phyloP scores from a whole-genome alignment of 2,888 invertebrate genomes.

The Amorpha juglandis region DNA sequence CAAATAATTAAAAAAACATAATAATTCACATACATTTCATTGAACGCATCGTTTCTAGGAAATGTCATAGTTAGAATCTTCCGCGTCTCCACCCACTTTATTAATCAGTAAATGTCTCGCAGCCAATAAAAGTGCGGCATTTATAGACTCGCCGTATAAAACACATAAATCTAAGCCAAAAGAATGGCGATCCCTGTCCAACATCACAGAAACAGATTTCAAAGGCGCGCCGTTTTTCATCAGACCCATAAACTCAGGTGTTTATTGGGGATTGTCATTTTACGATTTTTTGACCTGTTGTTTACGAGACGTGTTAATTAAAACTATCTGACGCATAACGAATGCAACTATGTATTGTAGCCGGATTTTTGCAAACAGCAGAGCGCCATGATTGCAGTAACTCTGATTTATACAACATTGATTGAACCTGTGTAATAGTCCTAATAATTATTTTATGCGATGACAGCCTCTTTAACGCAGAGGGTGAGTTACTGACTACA shows the following conservation, averaged over 20 bases:
- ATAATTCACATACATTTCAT: constrained; percentile 30
- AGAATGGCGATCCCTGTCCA: constrained; percentile 71
- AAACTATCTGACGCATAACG: constrained; percentile 14
- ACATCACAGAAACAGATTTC: constrained; percentile 79
- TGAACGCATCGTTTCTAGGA: constrained; percentile 62
- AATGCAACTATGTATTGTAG: neutral
- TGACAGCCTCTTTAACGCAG: too few species aligned
- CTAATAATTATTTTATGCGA: too few species aligned
- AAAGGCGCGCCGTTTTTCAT: constrained; percentile 77
- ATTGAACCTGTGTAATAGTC: too few species aligned
- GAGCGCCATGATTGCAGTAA: too few species aligned
- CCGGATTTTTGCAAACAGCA: neutral
- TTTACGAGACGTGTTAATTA: constrained; percentile 25
- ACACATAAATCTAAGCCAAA: constrained; percentile 74
- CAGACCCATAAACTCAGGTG: constrained; percentile 74
- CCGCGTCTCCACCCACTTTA: constrained; percentile 78
- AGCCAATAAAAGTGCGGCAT: constrained; percentile 77
- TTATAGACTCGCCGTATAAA: constrained; percentile 78
- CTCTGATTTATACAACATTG: too few species aligned
- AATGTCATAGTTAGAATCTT: constrained; percentile 68
- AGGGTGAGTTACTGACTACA: too few species aligned
- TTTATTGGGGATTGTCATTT: constrained; percentile 71
- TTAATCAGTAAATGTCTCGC: constrained; percentile 80
- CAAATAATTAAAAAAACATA: constrained; percentile 2
- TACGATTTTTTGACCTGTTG: constrained; percentile 51